Percentiles rank a stretch among this genome's conserved stretches.
phyloP scores from a whole-genome alignment of 2,888 invertebrate genomes.

The Pseudococcus jackbeardsleyi region DNA sequence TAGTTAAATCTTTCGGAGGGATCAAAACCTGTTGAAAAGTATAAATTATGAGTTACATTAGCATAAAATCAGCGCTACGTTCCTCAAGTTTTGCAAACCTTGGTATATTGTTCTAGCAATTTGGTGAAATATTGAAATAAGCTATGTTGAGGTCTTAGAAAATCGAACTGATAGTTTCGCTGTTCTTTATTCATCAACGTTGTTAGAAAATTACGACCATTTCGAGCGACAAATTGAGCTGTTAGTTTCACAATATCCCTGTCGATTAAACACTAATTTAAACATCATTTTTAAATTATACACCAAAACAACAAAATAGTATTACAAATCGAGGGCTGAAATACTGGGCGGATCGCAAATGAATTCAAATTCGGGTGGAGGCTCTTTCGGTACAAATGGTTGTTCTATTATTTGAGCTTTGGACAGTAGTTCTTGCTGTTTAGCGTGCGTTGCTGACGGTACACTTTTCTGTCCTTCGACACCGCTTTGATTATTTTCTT shows the following conservation, averaged over 20 bases:
- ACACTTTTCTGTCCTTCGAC: constrained; percentile 67
- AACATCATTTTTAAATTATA: neutral
- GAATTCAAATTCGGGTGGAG: constrained; percentile 93
- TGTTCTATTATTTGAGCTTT: constrained; percentile 78
- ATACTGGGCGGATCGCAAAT: constrained; percentile 98
- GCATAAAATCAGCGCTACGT: neutral
- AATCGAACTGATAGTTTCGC: constrained; percentile 98
- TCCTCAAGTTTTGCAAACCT: constrained; percentile 74
- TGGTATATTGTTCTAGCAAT: constrained; percentile 97
- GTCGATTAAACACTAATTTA: constrained; percentile 68
- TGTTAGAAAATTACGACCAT: constrained; percentile 97
- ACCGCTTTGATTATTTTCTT: constrained; percentile 42
- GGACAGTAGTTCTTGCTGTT: constrained; percentile 89
- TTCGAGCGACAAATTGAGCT: constrained; percentile 98
- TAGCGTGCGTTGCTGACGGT: constrained; percentile 77
- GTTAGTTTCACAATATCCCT: constrained; percentile 98
- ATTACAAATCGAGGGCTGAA: constrained; percentile 92
- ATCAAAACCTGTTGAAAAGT: constrained; percentile 78
- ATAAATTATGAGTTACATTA: too few relatives aligned
- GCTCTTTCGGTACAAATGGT: constrained; percentile 90
- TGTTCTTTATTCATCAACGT: constrained; percentile 99
- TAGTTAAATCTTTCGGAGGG: constrained; percentile 91
- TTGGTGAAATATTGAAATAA: constrained; percentile 98
- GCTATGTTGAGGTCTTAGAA: constrained; percentile 97
- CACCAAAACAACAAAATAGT: constrained; percentile 2